Base-by-base conservation (phyloP, 2,797 vertebrate species). In the Cossypha polioptera region DNA sequence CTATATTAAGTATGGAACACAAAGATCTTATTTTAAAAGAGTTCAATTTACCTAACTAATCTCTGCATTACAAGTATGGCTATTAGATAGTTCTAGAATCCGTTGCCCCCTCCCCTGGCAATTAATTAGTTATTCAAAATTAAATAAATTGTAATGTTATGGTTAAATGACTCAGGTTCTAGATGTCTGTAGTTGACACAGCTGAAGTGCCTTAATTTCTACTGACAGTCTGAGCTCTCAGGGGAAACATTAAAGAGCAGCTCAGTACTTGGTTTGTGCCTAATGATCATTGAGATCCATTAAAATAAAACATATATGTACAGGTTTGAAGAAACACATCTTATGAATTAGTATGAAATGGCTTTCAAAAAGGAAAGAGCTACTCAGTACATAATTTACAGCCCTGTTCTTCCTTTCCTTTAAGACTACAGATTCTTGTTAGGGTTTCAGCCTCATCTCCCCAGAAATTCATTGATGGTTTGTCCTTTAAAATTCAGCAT, bases 1-100 rank as follows among this genome's bases (percentile, higher is more conserved):
- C 7, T 58, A 12, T 51, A 89, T 72, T 76, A 90, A 79, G 82
- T 86, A 55, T 13, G n/a, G 31, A 90, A 84, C 9, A 62, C 12
- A 12, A 33, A 91, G 28, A 43, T n/a, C 17, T 43, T 80, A 71
- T 73, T 92, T 94, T 36, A 75, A 38, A 26, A 29, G 26, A 61
- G 14, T 22, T 68, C n/a, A 18, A 86, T 91, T 92, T 88, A n/a
- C 84, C 26, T 74, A 77, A 84, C 22, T 63, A 51, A 89, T 58
- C 0, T 0, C 63, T 83, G 36, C 58, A 38, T 75, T 90, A 35
- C 29, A 88, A 59, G 26, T 51, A 29, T 29, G 29, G n/a, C 67
- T 80, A 61, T 35, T 86, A 62, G 54, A 77, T 55, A 9, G 20
- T 69, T 90, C 88, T 73, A 62, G 66, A 94, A 75, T 63, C 4